Percentiles rank a stretch among this genome's conserved stretches.
These are phyloP conservation scores for Corydoras maculifer DNA, from an alignment of 2,113 vertebrate species.

Conservation along the genomic window DNA sequence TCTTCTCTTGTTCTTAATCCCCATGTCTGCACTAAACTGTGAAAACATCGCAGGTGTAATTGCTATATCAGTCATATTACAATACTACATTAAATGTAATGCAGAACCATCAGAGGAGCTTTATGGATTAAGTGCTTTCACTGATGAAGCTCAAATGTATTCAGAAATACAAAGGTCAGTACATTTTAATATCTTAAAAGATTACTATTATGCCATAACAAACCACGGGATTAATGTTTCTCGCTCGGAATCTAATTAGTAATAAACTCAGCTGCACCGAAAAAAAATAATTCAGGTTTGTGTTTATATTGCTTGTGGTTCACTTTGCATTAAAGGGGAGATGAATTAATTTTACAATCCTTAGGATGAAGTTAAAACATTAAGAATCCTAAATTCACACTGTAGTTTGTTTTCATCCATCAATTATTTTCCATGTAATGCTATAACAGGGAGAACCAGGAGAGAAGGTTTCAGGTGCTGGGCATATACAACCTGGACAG, in stretches of 20 bases:
- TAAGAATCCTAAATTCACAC: too few species aligned
- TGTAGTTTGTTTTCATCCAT: too few species aligned
- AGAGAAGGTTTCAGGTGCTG: too few species aligned
- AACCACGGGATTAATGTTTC: background rate
- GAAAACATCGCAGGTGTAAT: background rate
- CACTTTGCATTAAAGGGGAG: too few species aligned
- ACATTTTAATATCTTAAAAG: conserved; percentile 1
- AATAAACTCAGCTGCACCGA: background rate
- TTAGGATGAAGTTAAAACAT: too few species aligned
- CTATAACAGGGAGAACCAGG: too few species aligned
- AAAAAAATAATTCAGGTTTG: background rate
- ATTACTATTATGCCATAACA: background rate
- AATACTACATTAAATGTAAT: background rate
- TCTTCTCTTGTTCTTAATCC: too few species aligned
- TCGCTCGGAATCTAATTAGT: background rate
- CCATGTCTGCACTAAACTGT: too few species aligned
- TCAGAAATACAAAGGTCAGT: background rate
- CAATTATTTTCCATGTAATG: too few species aligned
- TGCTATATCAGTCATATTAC: background rate
- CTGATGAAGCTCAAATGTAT: background rate
- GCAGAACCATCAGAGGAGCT: conserved; percentile 1
- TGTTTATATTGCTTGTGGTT: too few species aligned
- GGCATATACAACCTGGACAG: too few species aligned
- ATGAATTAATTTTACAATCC: too few species aligned
- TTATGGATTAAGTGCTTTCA: background rate